Evolutionary conservation across 92 coral and sea anemone species (phyloP).

Genomic region (Palythoa heliodiscus): DNA sequence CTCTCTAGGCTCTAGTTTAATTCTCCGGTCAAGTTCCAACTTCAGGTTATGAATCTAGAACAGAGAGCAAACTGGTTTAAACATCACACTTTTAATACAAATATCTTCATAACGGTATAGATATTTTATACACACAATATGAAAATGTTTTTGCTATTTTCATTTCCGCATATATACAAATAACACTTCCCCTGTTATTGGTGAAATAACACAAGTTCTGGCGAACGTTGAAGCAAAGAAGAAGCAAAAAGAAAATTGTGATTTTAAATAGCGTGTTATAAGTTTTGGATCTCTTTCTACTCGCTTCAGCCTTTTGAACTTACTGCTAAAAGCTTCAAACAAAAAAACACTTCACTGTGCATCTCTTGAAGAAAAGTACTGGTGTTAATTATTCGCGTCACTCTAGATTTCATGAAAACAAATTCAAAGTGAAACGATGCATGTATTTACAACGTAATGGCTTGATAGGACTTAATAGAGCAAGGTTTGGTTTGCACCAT

Average conservation of each 20-base stretch:
- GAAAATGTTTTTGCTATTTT: background rate
- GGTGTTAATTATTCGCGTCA: background rate
- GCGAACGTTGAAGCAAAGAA: too few relatives aligned
- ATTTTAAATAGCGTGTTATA: background rate
- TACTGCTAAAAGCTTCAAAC: background rate
- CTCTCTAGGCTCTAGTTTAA: conserved; percentile 49
- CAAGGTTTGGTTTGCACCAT: background rate
- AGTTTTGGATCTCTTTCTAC: background rate
- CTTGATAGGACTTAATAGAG: background rate
- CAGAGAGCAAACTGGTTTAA: conserved; percentile 45
- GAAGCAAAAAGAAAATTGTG: background rate
- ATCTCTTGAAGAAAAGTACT: background rate
- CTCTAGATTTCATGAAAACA: background rate
- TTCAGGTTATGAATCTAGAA: conserved; percentile 47
- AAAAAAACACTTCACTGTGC: background rate
- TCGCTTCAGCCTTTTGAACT: background rate
- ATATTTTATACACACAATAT: conserved; percentile 23
- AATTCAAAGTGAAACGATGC: background rate
- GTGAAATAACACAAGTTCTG: background rate
- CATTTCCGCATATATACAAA: background rate
- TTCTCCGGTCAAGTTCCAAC: conserved; percentile 48
- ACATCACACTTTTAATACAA: conserved; percentile 44
- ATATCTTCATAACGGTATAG: background rate
- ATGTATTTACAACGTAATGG: background rate
- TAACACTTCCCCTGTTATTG: background rate